phyloP scores from a whole-genome alignment of 2,113 vertebrate genomes.

The Enhydra lutris region DNA sequence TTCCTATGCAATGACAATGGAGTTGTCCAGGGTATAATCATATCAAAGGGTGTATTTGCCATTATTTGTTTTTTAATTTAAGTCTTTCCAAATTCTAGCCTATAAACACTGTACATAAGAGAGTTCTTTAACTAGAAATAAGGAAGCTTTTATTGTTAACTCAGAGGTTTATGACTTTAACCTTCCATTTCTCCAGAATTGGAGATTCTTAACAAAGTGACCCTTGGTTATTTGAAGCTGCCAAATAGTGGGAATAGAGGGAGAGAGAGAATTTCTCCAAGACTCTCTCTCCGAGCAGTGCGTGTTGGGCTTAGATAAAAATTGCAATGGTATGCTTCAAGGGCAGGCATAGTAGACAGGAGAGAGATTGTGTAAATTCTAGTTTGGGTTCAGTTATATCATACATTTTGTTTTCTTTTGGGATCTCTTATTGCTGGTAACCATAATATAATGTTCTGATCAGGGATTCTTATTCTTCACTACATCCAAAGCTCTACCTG shows the following conservation, averaged over 20 bases:
- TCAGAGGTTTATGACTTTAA: not conserved
- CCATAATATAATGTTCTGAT: not conserved
- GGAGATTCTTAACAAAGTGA: not conserved
- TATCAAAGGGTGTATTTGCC: not conserved
- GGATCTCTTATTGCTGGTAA: not conserved
- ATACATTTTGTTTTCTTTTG: not conserved
- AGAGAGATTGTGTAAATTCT: not conserved
- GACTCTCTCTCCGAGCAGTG: not conserved
- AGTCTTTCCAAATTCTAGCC: constrained; percentile 8
- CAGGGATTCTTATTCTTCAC: not conserved
- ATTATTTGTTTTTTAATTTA: constrained; percentile 46
- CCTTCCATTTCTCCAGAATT: constrained; percentile 8
- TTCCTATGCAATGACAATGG: constrained; percentile 35
- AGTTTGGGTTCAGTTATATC: not conserved
- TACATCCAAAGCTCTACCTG: not conserved
- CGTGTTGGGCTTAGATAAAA: not conserved
- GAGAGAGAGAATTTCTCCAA: not conserved
- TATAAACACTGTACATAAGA: not conserved
- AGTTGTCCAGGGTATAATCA: constrained; percentile 10
- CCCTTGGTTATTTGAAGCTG: not conserved
- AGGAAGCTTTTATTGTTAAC: not conserved
- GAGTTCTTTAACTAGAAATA: constrained; percentile 17
- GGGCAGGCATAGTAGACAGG: not conserved
- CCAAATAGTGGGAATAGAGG: not conserved
- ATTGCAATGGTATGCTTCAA: not conserved